A percentile compares a stretch with the other conserved stretches of the same genome.
Conservation (phyloP, 2,797 vertebrate genomes). For the Thamnophis elegans region DNA sequence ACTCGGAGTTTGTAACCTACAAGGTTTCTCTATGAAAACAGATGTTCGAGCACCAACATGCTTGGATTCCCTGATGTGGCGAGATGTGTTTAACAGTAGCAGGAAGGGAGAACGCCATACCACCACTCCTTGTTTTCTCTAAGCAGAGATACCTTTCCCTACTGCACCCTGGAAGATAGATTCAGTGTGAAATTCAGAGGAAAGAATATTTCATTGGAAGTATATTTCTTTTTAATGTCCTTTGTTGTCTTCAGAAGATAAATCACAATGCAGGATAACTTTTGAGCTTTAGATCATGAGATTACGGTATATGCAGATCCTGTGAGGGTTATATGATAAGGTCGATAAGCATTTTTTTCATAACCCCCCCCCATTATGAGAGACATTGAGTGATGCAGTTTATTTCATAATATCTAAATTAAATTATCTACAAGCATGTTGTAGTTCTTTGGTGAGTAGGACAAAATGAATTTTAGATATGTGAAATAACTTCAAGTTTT, state of each 20-base stretch:
- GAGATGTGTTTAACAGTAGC: neutral
- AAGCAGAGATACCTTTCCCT: neutral
- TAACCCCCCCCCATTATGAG: neutral
- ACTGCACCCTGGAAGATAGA: neutral
- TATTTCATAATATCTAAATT: neutral
- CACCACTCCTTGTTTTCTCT: neutral
- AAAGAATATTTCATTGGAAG: neutral
- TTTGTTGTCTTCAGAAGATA: neutral
- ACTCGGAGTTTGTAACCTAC: neutral
- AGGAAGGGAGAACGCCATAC: neutral
- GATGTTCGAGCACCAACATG: neutral
- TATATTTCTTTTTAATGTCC: neutral
- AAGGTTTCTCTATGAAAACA: neutral
- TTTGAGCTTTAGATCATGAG: neutral
- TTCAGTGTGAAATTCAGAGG: neutral
- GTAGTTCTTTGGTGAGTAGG: neutral
- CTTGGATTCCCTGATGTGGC: neutral
- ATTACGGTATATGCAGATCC: neutral
- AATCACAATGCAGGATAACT: neutral
- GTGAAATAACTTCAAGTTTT: slow-evolving; percentile 6
- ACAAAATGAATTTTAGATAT: neutral
- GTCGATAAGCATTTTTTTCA: neutral
- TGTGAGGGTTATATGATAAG: neutral
- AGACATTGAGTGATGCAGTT: neutral
- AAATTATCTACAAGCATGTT: neutral